Evolutionary conservation across 2,888 invertebrate species (phyloP).

Genomic region (Brenthis ino): DNA sequence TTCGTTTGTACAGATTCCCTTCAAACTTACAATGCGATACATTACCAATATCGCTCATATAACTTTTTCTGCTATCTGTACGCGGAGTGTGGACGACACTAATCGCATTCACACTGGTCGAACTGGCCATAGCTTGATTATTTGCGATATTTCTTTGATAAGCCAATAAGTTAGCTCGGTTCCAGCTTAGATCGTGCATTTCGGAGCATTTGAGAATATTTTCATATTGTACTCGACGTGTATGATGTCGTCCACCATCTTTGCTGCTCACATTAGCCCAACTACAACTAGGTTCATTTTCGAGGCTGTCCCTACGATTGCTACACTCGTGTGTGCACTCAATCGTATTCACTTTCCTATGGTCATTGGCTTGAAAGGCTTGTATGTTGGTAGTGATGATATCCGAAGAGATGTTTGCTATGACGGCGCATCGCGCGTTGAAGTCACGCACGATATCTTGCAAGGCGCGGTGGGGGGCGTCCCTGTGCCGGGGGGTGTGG

Average conservation of each 20-base stretch:
- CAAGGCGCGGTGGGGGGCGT: background rate
- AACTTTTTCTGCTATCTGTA: slow-evolving; percentile 10
- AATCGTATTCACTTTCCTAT: background rate
- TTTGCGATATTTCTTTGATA: slow-evolving; percentile 7
- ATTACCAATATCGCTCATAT: background rate
- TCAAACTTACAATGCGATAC: slow-evolving; percentile 17
- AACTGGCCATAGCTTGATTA: slow-evolving; percentile 11
- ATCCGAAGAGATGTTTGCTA: slow-evolving; percentile 11
- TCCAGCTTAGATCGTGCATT: slow-evolving; percentile 9
- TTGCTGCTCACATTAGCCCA: background rate
- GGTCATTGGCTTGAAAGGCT: slow-evolving; percentile 1
- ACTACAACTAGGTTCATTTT: slow-evolving; percentile 1
- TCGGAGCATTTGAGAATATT: background rate
- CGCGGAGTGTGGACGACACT: background rate
- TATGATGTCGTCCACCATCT: background rate
- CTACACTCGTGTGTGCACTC: background rate
- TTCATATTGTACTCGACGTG: background rate
- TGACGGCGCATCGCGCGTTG: slow-evolving; percentile 8
- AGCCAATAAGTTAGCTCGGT: slow-evolving; percentile 11
- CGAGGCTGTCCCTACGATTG: background rate
- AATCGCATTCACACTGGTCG: slow-evolving; percentile 6
- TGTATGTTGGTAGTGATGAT: background rate
- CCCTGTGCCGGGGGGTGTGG: background rate
- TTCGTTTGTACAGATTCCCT: slow-evolving; percentile 18
- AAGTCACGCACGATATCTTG: slow-evolving; percentile 2